phyloP scores from a whole-genome alignment of 2,113 vertebrate species.

The western clawed frog (Xenopus tropicalis) region DNA sequence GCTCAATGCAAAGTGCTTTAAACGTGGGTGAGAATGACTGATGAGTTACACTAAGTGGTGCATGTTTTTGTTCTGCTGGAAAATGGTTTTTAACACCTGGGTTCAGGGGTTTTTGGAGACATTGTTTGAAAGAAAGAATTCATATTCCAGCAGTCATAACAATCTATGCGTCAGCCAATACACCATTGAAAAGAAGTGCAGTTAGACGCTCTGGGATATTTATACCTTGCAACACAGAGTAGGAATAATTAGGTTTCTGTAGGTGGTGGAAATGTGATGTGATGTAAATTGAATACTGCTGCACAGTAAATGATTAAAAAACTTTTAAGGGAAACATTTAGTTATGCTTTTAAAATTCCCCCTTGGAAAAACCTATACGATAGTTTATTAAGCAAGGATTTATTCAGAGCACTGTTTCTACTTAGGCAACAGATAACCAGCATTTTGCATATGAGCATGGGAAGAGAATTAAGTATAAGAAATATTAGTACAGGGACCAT shows the following conservation, averaged over 20 bases:
- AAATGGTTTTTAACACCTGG: background rate
- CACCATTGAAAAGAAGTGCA: background rate
- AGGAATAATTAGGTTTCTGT: background rate
- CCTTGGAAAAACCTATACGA: too few species aligned
- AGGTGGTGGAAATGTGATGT: background rate
- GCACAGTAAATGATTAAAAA: too few species aligned
- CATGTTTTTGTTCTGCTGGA: background rate
- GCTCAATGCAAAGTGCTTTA: too few species aligned
- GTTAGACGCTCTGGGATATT: background rate
- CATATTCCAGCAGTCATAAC: background rate
- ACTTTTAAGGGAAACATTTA: too few species aligned
- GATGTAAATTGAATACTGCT: too few species aligned
- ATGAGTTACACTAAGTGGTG: background rate
- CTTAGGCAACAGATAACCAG: too few species aligned
- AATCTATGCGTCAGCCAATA: background rate
- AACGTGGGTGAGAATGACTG: background rate
- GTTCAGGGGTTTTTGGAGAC: background rate
- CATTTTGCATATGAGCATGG: too few species aligned
- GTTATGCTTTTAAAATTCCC: too few species aligned
- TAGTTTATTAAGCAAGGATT: too few species aligned
- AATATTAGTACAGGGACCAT: too few species aligned
- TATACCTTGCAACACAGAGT: background rate
- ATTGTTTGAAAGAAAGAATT: slow-evolving; percentile 1
- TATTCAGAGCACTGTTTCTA: too few species aligned
- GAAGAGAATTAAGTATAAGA: too few species aligned